These are phyloP conservation scores for Turdus rufiventris DNA, from an alignment of 2,113 vertebrate species.

Conservation along the genomic window DNA sequence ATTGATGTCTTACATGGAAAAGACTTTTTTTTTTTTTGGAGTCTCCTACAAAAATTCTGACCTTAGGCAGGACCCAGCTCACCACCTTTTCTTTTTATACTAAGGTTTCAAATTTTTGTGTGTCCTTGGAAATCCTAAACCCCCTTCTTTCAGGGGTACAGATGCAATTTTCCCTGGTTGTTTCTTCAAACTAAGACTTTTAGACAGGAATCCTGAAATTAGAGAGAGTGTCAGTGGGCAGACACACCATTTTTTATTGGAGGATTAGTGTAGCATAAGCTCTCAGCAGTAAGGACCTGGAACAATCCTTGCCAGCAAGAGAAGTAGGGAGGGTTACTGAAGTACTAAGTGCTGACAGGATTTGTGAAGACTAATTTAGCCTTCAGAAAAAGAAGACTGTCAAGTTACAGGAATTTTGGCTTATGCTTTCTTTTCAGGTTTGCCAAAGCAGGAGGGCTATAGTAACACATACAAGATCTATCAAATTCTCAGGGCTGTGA, in stretches of 20 bases:
- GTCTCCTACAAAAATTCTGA: background rate
- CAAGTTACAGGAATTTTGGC: background rate
- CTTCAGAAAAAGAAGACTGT: background rate
- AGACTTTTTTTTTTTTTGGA: background rate
- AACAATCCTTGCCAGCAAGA: background rate
- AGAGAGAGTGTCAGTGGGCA: background rate
- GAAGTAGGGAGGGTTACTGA: background rate
- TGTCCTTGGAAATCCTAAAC: background rate
- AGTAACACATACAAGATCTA: rapidly evolving
- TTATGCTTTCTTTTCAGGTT: background rate
- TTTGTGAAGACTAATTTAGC: background rate
- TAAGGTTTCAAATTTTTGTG: background rate
- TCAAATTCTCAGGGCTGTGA: background rate
- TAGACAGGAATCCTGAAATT: background rate
- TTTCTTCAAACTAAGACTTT: background rate
- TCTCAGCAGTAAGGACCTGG: background rate
- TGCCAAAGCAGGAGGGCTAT: background rate
- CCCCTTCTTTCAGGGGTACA: background rate
- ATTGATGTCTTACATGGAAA: background rate
- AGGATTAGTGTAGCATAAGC: background rate
- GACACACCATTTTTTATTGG: background rate
- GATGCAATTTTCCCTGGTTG: background rate
- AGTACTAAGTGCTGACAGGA: background rate
- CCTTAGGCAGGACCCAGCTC: background rate
- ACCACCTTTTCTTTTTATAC: background rate